Evolutionary conservation across 2,113 vertebrate genomes (phyloP).

Genomic region (Mus musculus): DNA sequence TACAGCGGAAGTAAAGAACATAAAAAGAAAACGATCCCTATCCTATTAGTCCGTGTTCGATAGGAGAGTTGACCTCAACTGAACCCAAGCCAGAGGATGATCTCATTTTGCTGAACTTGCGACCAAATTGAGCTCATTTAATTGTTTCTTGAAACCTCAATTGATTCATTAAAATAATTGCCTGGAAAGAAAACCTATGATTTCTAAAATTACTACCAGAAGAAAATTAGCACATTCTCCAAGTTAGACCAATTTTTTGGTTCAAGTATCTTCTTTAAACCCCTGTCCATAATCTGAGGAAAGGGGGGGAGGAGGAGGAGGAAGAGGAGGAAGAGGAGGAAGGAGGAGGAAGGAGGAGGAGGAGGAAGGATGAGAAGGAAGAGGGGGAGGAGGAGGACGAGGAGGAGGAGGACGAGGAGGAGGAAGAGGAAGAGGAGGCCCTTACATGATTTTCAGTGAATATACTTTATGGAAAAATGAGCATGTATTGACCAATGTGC

Average conservation of each 20-base stretch:
- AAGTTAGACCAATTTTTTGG: constrained; percentile 55
- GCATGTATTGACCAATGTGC: not conserved
- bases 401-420: not conserved
- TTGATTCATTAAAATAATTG: constrained; percentile 73
- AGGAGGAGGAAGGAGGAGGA: not conserved
- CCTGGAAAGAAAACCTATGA: constrained; percentile 59
- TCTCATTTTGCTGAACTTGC: constrained; percentile 74
- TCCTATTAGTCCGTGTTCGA: constrained; percentile 28
- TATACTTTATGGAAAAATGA: not conserved
- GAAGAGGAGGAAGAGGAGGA: not conserved
- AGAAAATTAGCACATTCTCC: constrained; percentile 64
- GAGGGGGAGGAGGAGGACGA: not conserved
- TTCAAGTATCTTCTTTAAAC: constrained; percentile 5
- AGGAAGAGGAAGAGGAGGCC: not conserved
- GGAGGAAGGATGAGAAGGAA: not conserved
- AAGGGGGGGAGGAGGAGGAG: not conserved
- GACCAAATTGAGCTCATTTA: constrained; percentile 60
- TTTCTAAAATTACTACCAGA: constrained; percentile 74
- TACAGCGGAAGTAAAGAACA: not conserved
- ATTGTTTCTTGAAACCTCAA: constrained; percentile 70
- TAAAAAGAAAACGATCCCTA: constrained; percentile 17
- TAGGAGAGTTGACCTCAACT: constrained; percentile 39
- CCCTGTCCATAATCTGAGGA: not conserved
- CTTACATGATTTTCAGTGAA: not conserved
- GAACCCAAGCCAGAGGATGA: constrained; percentile 45